Conservation (phyloP, 2,113 vertebrate genomes). For the Melanostigma gelatinosum region DNA sequence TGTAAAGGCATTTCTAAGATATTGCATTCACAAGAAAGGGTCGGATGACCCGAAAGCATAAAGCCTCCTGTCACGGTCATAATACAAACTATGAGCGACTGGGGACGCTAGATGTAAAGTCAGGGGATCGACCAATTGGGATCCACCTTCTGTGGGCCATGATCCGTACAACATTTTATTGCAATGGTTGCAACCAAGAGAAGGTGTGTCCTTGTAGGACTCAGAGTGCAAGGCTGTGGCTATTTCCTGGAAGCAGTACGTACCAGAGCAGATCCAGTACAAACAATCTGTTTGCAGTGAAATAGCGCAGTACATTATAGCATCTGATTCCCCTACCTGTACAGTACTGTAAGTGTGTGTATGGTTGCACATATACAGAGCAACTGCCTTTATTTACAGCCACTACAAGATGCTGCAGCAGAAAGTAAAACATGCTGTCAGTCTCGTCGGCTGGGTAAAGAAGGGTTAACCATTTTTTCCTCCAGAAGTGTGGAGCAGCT, state of each 20-base stretch:
- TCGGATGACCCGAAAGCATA: no score
- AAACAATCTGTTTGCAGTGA: background rate
- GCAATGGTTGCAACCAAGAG: background rate
- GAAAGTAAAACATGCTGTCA: background rate
- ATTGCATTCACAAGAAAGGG: background rate
- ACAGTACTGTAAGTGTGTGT: background rate
- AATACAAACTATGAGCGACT: background rate
- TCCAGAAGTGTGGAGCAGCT: constrained; percentile 22
- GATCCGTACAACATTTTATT: no score
- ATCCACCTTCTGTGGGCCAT: no score
- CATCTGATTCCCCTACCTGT: background rate
- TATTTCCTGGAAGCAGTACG: no score
- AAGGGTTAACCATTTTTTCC: constrained; percentile 36
- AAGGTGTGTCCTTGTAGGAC: no score
- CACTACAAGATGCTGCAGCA: background rate
- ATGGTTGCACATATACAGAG: background rate
- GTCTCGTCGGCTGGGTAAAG: background rate
- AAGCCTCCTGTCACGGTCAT: no score
- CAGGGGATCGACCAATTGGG: background rate
- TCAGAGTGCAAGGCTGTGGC: no score
- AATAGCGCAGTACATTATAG: background rate
- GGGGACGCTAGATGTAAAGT: background rate
- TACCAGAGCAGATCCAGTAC: background rate
- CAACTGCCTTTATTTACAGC: background rate
- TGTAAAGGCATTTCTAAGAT: background rate